A percentile compares a stretch with the other conserved stretches of the same genome.
Conservation (phyloP, 2,888 invertebrate genomes). For the Drosophila kuntzei region DNA sequence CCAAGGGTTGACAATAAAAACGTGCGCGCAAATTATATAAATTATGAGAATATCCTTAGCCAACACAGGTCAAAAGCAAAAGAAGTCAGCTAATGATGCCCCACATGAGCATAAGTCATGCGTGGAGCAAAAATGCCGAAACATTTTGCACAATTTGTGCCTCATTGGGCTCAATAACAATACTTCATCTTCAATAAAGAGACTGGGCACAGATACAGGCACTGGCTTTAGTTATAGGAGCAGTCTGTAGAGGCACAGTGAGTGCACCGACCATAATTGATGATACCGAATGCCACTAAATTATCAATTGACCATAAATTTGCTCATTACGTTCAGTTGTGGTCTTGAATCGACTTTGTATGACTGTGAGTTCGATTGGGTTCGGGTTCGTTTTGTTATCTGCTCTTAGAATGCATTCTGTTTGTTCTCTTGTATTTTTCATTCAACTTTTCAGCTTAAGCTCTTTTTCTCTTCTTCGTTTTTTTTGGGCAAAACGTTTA, state of each 20-base stretch:
- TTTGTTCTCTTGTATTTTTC: conserved; percentile 50
- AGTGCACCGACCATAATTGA: conserved; percentile 79
- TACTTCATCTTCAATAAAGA: conserved; percentile 80
- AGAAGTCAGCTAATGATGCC: conserved; percentile 71
- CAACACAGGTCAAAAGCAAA: conserved; percentile 49
- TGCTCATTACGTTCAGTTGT: conserved; percentile 83
- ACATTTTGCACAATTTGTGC: conserved; percentile 84
- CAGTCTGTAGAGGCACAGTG: conserved; percentile 7
- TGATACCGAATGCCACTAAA: conserved; percentile 85
- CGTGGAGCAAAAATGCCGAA: conserved; percentile 65
- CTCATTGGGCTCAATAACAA: conserved; percentile 84
- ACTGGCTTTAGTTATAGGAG: conserved; percentile 13
- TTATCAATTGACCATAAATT: conserved; percentile 86
- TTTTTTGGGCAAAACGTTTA: conserved; percentile 57
- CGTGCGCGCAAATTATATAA: conserved; percentile 74
- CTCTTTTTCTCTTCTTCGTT: conserved; percentile 27
- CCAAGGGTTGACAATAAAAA: conserved; percentile 59
- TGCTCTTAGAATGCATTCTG: conserved; percentile 20
- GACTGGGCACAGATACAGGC: conserved; percentile 25
- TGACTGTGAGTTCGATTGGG: not conserved
- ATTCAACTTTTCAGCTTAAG: conserved; percentile 58
- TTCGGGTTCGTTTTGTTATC: conserved; percentile 14
- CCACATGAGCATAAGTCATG: conserved; percentile 80
- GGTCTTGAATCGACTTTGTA: conserved; percentile 26
- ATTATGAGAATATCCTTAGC: conserved; percentile 48